phyloP scores from a whole-genome alignment of 2,113 vertebrate genomes.

The Ifrita kowaldi region DNA sequence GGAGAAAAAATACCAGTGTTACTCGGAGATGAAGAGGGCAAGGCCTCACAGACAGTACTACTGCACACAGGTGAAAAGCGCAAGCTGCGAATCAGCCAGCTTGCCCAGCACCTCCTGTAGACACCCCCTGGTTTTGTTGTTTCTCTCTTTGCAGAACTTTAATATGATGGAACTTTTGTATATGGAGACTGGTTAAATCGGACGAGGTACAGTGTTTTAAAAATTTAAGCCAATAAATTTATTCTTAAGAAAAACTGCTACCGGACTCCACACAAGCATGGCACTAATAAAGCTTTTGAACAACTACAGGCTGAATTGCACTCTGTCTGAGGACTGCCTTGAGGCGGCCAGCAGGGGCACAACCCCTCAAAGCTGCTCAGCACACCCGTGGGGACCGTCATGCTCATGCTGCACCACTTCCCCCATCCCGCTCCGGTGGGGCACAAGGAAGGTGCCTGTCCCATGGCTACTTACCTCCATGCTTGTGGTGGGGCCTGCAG shows the following conservation, averaged over 20 bases:
- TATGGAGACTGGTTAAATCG: background rate
- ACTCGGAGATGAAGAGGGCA: background rate
- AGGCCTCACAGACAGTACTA: background rate
- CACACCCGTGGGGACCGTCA: fast-evolving
- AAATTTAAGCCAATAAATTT: background rate
- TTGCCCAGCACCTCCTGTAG: background rate
- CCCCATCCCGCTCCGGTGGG: fast-evolving
- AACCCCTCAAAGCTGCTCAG: fast-evolving
- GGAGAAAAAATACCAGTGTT: fast-evolving
- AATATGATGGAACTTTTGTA: background rate
- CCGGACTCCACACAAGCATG: background rate
- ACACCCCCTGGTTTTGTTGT: background rate
- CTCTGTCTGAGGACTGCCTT: fast-evolving
- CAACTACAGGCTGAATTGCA: fast-evolving
- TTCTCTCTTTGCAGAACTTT: background rate
- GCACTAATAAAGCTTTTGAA: background rate
- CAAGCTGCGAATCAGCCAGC: background rate
- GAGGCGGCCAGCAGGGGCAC: fast-evolving
- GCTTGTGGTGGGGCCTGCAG: fast-evolving
- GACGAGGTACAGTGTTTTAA: fast-evolving
- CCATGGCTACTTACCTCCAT: fast-evolving
- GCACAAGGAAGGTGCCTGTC: no score
- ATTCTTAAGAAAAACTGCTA: background rate
- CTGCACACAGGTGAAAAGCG: fast-evolving
- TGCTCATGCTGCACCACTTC: fast-evolving